A percentile compares a stretch with the other conserved stretches of the same genome.
These are phyloP conservation scores for Anguilla rostrata DNA, from an alignment of 2,113 vertebrate species.

Conservation along the genomic window DNA sequence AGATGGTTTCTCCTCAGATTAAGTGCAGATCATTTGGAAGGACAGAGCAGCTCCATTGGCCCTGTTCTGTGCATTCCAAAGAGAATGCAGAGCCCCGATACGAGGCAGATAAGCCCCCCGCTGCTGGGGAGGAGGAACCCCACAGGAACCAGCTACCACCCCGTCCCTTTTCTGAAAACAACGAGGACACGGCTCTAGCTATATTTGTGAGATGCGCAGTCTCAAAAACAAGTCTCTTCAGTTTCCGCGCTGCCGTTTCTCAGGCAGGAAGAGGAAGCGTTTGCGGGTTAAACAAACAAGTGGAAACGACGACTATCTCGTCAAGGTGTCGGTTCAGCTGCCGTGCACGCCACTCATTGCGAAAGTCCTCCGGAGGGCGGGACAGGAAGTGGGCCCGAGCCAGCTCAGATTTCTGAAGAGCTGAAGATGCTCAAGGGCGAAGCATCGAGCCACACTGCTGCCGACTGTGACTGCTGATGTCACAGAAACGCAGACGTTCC, in stretches of 20 bases:
- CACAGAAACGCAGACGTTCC: conserved; percentile 14
- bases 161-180: background rate
- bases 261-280: background rate
- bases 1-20: no score
- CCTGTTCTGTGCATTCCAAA: background rate
- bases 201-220: no score
- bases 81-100: background rate
- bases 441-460: background rate
- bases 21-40: no score
- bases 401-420: background rate
- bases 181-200: background rate
- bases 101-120: background rate
- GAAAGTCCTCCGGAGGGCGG: background rate
- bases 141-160: background rate
- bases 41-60: background rate
- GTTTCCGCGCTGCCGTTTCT: background rate
- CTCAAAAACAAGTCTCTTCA: no score
- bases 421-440: background rate
- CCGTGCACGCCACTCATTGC: background rate
- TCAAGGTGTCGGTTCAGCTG: background rate
- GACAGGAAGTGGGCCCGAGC: background rate
- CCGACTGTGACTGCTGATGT: conserved; percentile 19
- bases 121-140: background rate
- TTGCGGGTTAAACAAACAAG: background rate
- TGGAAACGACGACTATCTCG: background rate